Percentiles rank a stretch among this genome's conserved stretches.
Conservation (phyloP, 2,888 invertebrate species). For the Chloromyia formosa region DNA sequence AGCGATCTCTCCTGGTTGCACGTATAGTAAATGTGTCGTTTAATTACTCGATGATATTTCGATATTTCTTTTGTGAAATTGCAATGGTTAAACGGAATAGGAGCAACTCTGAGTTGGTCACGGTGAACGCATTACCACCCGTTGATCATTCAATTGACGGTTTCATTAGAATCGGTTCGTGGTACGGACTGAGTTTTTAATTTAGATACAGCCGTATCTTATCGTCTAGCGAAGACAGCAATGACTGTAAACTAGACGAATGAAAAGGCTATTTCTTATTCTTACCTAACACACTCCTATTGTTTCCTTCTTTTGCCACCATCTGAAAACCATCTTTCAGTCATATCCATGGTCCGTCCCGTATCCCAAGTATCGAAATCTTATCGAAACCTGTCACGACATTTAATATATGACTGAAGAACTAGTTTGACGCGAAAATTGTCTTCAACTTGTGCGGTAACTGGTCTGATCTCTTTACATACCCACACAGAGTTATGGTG, state of each 20-base stretch:
- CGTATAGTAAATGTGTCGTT: slow-evolving; percentile 29
- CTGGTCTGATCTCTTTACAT: slow-evolving; percentile 40
- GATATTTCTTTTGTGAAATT: slow-evolving; percentile 12
- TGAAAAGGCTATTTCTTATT: too few species aligned
- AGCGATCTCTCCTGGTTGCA: neutral
- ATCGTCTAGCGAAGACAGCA: neutral
- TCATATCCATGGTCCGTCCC: neutral
- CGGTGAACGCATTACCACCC: slow-evolving; percentile 8
- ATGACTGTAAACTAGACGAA: too few species aligned
- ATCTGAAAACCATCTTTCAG: neutral
- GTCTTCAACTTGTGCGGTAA: slow-evolving; percentile 51
- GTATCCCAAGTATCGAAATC: slow-evolving; percentile 2
- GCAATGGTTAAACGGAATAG: neutral
- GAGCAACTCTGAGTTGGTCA: neutral
- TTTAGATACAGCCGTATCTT: slow-evolving; percentile 20
- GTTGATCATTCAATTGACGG: slow-evolving; percentile 33
- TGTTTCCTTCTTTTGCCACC: neutral
- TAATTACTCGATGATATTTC: slow-evolving; percentile 22
- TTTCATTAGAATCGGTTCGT: slow-evolving; percentile 25
- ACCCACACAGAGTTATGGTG: neutral
- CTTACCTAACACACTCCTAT: too few species aligned
- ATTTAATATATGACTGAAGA: slow-evolving; percentile 45
- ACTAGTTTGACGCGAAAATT: slow-evolving; percentile 51
- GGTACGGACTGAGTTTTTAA: slow-evolving; percentile 2
- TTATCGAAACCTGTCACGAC: slow-evolving; percentile 44